Conservation (phyloP, 1,140 invertebrate genomes). For the Ridgeia piscesae region DNA sequence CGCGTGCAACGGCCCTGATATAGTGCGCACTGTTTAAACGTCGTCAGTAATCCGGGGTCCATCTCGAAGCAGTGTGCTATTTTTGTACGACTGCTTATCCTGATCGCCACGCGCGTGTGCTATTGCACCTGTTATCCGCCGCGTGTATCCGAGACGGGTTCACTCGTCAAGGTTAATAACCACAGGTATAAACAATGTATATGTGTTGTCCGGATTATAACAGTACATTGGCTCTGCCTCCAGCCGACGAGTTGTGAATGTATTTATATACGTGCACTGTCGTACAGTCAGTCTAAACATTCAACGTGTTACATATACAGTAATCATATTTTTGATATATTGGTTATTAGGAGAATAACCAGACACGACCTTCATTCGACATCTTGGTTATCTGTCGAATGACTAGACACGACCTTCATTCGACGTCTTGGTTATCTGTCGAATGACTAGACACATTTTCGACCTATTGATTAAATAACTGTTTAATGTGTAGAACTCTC, state of each 20-base stretch:
- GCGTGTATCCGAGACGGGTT: background rate
- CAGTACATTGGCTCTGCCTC: background rate
- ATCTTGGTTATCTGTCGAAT: no score
- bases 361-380: no score
- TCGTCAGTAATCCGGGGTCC: background rate
- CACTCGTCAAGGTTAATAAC: background rate
- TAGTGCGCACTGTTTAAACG: background rate
- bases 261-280: background rate
- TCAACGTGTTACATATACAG: no score
- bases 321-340: no score
- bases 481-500: background rate
- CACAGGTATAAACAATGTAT: background rate
- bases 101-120: background rate
- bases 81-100: background rate
- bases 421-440: background rate
- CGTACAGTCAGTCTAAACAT: no score
- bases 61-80: background rate
- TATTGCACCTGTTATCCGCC: background rate
- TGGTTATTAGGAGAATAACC: no score
- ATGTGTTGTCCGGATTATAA: no score
- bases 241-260: background rate
- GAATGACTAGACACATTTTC: background rate
- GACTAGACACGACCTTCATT: no score
- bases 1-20: background rate
- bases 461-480: background rate